Conservation (phyloP, 2,888 invertebrate species). For the Lycophotia porphyrea region DNA sequence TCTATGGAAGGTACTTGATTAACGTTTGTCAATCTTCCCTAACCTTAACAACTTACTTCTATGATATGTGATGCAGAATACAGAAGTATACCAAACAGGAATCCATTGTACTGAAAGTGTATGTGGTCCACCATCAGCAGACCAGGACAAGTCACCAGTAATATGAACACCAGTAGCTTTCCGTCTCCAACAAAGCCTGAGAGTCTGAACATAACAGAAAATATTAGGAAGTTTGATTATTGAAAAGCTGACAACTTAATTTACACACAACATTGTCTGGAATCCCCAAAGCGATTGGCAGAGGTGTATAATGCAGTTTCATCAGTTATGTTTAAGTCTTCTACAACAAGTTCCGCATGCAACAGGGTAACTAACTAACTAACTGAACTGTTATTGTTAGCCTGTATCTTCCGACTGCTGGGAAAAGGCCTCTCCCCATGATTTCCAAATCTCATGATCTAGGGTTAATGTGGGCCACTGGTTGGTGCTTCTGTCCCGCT, state of each 20-base stretch:
- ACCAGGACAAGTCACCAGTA: constrained; percentile 96
- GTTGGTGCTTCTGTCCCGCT: background rate
- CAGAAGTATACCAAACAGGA: constrained; percentile 96
- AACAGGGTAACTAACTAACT: background rate
- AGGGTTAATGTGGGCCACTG: background rate
- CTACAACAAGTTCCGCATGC: too few species aligned
- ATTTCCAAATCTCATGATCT: background rate
- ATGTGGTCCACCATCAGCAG: constrained; percentile 98
- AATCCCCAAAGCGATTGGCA: background rate
- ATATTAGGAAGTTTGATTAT: background rate
- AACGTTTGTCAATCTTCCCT: background rate
- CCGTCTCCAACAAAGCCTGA: constrained; percentile 89
- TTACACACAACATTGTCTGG: background rate
- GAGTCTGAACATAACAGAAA: constrained; percentile 24
- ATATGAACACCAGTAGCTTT: constrained; percentile 90
- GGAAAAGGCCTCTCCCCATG: background rate
- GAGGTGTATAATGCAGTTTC: background rate
- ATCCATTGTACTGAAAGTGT: constrained; percentile 99
- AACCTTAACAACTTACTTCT: constrained; percentile 82
- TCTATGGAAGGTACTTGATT: background rate
- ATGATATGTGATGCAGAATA: constrained; percentile 94
- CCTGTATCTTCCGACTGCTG: background rate
- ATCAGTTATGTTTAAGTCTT: background rate
- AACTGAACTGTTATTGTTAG: background rate
- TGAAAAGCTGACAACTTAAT: background rate